phyloP scores from a whole-genome alignment of 2,797 vertebrate species.

The Nannoperca australis region DNA sequence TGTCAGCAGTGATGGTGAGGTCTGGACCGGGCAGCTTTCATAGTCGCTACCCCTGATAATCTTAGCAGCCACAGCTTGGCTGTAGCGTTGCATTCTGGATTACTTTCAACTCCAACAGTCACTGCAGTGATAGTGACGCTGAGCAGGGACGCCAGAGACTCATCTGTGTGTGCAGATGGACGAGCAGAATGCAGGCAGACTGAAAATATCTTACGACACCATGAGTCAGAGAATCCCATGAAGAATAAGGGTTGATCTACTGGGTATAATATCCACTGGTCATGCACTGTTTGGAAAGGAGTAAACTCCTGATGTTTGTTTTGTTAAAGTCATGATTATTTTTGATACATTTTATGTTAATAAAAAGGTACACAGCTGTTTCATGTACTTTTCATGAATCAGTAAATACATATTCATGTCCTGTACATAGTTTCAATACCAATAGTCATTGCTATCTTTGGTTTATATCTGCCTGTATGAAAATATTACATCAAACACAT shows the following conservation, averaged over 20 bases:
- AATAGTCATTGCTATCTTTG: constrained; percentile 26
- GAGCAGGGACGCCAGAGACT: constrained; percentile 53
- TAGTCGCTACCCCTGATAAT: constrained; percentile 69
- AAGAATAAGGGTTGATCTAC: constrained; percentile 28
- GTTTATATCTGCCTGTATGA: constrained; percentile 30
- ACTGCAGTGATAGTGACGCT: constrained; percentile 50
- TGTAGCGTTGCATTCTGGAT: constrained; percentile 62
- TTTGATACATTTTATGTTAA: background rate
- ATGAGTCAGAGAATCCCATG: constrained; percentile 60
- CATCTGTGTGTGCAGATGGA: constrained; percentile 72
- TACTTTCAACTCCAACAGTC: constrained; percentile 66
- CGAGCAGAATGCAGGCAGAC: constrained; percentile 60
- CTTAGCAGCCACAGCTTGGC: constrained; percentile 59
- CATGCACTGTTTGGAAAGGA: constrained; percentile 1
- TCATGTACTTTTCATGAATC: constrained; percentile 5
- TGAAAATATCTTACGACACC: constrained; percentile 62
- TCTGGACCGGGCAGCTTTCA: constrained; percentile 54
- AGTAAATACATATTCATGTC: constrained; percentile 6
- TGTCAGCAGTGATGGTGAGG: constrained; percentile 65
- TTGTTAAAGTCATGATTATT: constrained; percentile 3
- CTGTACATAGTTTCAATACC: constrained; percentile 24
- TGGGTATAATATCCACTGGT: background rate
- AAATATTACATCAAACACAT: constrained; percentile 35
- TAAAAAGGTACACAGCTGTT: background rate
- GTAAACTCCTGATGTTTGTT: background rate